These are phyloP conservation scores for Dinomys branickii DNA, from an alignment of 2,113 vertebrate genomes.

Conservation along the genomic window DNA sequence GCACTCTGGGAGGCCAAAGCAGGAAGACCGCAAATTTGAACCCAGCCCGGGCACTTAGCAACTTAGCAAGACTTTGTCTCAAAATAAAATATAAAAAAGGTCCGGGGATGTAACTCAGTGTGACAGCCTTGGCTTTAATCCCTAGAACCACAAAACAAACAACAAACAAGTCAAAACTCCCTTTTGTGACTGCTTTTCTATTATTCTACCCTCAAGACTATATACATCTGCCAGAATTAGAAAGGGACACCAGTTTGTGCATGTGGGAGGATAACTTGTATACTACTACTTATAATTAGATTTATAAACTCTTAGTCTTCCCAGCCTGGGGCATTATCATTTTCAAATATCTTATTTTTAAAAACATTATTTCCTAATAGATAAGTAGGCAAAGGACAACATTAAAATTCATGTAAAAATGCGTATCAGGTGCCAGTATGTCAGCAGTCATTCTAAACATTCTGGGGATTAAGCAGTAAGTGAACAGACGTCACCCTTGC, in stretches of 20 bases:
- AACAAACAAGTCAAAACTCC: neutral
- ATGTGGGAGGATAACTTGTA: neutral
- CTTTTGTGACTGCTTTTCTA: neutral
- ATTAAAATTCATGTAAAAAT: slow-evolving; percentile 2
- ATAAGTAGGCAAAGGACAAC: neutral
- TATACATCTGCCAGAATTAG: neutral
- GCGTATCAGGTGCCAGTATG: neutral
- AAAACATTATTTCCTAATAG: slow-evolving; percentile 26
- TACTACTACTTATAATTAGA: neutral
- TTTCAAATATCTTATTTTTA: slow-evolving; percentile 8
- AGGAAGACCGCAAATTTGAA: neutral
- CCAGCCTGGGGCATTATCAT: neutral
- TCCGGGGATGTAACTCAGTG: neutral
- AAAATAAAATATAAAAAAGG: neutral
- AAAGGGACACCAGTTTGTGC: neutral
- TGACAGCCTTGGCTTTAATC: neutral
- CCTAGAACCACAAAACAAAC: neutral
- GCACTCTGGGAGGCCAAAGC: neutral
- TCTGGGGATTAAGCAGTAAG: neutral
- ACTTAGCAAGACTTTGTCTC: neutral
- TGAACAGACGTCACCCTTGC: neutral
- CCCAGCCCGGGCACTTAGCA: neutral
- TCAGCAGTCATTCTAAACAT: neutral
- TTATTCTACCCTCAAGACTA: neutral
- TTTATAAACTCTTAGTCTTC: neutral